Conservation (phyloP, 2,888 invertebrate species). For the Spatulosminthurus flaviceps region DNA sequence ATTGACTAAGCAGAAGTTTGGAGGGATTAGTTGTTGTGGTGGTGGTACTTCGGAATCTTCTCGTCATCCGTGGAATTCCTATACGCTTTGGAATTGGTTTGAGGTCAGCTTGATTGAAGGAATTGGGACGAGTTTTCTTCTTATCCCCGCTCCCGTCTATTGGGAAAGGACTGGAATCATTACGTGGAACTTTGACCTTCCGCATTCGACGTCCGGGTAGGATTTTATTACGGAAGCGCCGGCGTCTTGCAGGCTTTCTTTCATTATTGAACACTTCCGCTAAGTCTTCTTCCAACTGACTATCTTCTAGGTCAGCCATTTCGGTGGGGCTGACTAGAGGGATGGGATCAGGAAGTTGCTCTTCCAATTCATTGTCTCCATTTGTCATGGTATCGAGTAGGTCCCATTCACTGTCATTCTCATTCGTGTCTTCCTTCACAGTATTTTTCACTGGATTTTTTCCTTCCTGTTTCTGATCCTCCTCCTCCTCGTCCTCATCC, state of each 20-base stretch:
- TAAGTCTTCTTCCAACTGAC: constrained; percentile 59
- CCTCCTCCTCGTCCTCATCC: neutral
- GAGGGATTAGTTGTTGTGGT: constrained; percentile 40
- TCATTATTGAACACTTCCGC: constrained; percentile 60
- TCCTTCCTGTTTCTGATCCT: neutral
- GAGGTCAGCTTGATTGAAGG: constrained; percentile 16
- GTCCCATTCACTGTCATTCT: constrained; percentile 31
- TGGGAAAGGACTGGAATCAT: constrained; percentile 40
- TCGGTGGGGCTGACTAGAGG: constrained; percentile 56
- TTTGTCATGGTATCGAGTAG: neutral
- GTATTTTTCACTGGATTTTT: neutral
- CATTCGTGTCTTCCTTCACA: constrained; percentile 21
- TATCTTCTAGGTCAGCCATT: constrained; percentile 46
- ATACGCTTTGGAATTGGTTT: neutral
- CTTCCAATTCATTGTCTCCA: constrained; percentile 49
- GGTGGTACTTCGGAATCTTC: constrained; percentile 55
- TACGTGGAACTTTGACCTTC: constrained; percentile 53
- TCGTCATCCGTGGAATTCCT: constrained; percentile 4
- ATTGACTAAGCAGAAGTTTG: neutral
- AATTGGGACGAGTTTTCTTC: neutral
- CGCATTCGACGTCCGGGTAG: constrained; percentile 48
- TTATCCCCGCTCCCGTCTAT: no score
- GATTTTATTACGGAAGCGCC: constrained; percentile 51
- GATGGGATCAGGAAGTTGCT: constrained; percentile 59
- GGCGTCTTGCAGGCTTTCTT: constrained; percentile 50